Base-by-base conservation (phyloP, 2,797 vertebrate genomes). In the Onychomys leucogaster region DNA sequence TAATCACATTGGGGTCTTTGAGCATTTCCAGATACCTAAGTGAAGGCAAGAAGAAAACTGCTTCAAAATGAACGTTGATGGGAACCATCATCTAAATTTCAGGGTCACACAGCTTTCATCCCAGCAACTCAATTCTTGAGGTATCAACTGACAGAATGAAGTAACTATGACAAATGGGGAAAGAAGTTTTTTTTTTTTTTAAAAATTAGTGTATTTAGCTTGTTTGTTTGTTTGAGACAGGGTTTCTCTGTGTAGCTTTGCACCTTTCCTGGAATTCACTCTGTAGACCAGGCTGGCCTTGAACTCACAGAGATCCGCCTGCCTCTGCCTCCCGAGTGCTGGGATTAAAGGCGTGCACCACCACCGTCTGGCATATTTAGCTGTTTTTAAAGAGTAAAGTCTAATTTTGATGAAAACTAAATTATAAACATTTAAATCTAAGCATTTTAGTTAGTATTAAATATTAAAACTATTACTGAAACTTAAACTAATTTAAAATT, bases 1-100 rank as follows among this genome's bases (percentile, higher is more conserved):
- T 99, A 96, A 99, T 98, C 82, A 99, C 65, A 41, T 2, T 98
- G 78, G 99, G 98, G 89, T 99, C 46, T 95, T 99, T 90, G 98
- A 98, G 13, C 96, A 98, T 97, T 98, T 99, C 98, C 98, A 99
- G 85, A 99, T 98, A 99, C 80, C 99, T 99, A 95, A 88, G 78
- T 61, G n/a, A 97, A 98, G 95, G n/a, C 41, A 89, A 93, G 55
- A 5, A 95, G 77, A 94, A 98, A 96, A 85, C 90, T 0, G 14
- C 93, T 95, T 87, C 90, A 63, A 95, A 86, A 76, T 52, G 25
- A 91, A 93, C 17, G 81, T 76, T 63, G 41, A 77, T 82, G 37
- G 75, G 75, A 13, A 93, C 3, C 1, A 13, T 94, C 65, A 49
- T 27, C 52, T 96, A 95, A 93, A 77, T 89, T 75, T 32, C 12